Base-by-base conservation (phyloP, 2,113 vertebrate species). In the Urocynchramus pylzowi region DNA sequence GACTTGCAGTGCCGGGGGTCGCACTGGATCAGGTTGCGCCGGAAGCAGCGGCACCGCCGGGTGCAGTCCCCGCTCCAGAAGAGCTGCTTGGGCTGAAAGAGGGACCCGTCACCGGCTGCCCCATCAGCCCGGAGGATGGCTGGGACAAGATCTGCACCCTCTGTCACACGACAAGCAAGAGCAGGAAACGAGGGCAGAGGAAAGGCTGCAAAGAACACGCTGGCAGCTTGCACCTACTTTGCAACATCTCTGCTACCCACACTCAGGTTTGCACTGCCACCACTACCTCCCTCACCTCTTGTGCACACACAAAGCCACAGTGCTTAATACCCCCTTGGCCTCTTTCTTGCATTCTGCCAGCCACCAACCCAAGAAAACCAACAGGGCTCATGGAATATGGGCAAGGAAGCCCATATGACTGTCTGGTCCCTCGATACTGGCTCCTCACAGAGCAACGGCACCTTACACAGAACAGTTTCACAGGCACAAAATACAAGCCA, bases 11-110 rank as follows among this genome's bases (percentile, higher is more conserved):
- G 99, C 42, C 99, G 97, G 0, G 99, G 99, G 97, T 99, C 99
- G 4, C 99, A 99, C 97, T 99, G 99, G 96, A 99, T 98, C 87
- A 99, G 98, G 97, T 99, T 99, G n/a, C 99, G 98, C 0, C 99
- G 98, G 39, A 99, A 99, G 93, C 99, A 99, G 95, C 99, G 99
- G 96, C 99, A 99, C 19, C 99, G 99, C 37, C 99, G 99, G 9
- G 99, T 99, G 91, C 99, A 99, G 97, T 99, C 99, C 1, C 98
- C 96, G 18, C 98, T 99, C 99, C 99, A 99, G 97, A 99, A 99
- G 35, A 99, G 98, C 97, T 99, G 99, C 90, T 99, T 99, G 93
- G 99, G 99, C 99, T 99, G 94, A 6, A 93, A 91, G 45, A 82
- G 22, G n/a, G 28, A 64, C 37, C 11, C 0, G 0, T 86, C 22